A percentile compares a stretch with the other conserved stretches of the same genome.
These are phyloP conservation scores for Misgurnus anguillicaudatus DNA, from an alignment of 2,113 vertebrate species.

Conservation along the genomic window DNA sequence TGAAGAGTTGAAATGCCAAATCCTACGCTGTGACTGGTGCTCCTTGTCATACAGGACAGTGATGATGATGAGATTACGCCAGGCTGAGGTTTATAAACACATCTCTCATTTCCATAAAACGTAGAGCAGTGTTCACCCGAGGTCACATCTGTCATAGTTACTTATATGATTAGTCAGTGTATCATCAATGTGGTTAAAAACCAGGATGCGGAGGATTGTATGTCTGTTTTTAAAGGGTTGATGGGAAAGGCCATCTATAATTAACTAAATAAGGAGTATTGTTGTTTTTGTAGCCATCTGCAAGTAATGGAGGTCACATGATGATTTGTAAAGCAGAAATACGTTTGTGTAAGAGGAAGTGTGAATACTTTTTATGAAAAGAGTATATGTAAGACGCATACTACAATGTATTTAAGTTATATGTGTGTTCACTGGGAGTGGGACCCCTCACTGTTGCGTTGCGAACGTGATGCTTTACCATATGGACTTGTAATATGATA, in stretches of 20 bases:
- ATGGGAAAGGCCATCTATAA: constrained; percentile 16
- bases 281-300: constrained; percentile 11
- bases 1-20: no score
- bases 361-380: not conserved
- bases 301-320: constrained; percentile 7
- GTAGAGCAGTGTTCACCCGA: constrained; percentile 54
- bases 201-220: not conserved
- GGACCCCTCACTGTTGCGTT: no score
- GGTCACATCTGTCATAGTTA: constrained; percentile 39
- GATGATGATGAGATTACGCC: constrained; percentile 52
- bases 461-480: no score
- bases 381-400: no score
- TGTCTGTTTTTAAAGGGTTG: constrained; percentile 3
- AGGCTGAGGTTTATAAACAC: constrained; percentile 51
- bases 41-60: not conserved
- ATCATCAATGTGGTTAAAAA: constrained; percentile 6
- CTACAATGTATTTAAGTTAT: no score
- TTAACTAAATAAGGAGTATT: not conserved
- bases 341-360: constrained; percentile 9
- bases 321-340: constrained; percentile 2
- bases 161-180: not conserved
- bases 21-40: no score
- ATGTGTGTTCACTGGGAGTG: no score
- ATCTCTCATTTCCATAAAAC: constrained; percentile 55
- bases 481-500: not conserved